phyloP scores from a whole-genome alignment of 2,113 vertebrate species.

The Procavia capensis region DNA sequence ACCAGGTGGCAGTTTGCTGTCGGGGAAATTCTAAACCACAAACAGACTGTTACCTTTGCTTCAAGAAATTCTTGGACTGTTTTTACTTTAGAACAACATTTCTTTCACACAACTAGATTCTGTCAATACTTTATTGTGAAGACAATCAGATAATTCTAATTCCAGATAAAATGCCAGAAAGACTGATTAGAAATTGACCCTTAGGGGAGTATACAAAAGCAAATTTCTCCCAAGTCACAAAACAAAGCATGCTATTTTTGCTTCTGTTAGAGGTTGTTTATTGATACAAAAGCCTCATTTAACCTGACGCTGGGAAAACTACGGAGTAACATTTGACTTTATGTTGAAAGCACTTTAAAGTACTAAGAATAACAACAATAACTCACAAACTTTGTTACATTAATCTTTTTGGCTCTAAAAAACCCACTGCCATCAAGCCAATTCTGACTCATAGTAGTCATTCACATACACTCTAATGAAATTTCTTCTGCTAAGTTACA shows the following conservation, averaged over 20 bases:
- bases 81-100: constrained; percentile 46
- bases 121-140: not conserved
- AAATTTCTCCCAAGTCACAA: constrained; percentile 44
- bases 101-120: constrained; percentile 2
- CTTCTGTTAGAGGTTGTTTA: constrained; percentile 1
- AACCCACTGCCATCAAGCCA: no score
- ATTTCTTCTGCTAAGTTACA: constrained; percentile 26
- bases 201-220: not conserved
- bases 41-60: constrained; percentile 9
- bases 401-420: constrained; percentile 27
- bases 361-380: constrained; percentile 43
- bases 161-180: constrained; percentile 37
- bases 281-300: constrained; percentile 3
- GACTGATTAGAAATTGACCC: not conserved
- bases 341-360: not conserved
- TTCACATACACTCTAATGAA: constrained; percentile 19
- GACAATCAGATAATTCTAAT: not conserved
- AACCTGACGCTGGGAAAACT: not conserved
- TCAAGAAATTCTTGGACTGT: constrained; percentile 46
- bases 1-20: constrained; percentile 84
- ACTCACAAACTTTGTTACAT: not conserved
- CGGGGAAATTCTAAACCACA: not conserved
- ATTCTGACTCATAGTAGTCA: no score
- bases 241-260: constrained; percentile 31
- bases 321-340: not conserved